Base-by-base conservation (phyloP, 1,140 invertebrate genomes). In the Neodiprion pinetum region DNA sequence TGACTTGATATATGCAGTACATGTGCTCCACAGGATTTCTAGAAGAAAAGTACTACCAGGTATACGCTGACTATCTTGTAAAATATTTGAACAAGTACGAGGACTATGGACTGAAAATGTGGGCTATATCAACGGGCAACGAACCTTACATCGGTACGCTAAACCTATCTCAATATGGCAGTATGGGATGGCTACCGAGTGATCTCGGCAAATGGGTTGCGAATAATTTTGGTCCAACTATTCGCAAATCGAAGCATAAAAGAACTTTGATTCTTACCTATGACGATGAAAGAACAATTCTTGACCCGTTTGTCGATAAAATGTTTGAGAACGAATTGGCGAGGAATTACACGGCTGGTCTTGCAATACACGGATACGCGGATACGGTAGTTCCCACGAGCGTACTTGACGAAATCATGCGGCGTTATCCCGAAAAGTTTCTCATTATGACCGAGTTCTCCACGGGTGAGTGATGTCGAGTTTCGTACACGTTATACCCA, bases 311-410 rank as follows among this genome's bases (percentile, higher is more conserved):
- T 47, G 28, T 48, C 48, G 68, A 48, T 66, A 67, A 67, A 23
- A 66, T 17, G 47, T 71, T 68, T 74, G 9, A 9, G 81, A 93
- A 21, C 17, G 17, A 21, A 21, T 21, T 21, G 17, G 17, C 17
- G 17, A 21, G 17, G 17, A 21, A 21, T 17, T 97, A 94, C 83
- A 88, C 96, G n/a, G 91, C 93, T 82, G 96, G 95, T n/a, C 88
- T 96, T 5, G 95, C 89, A 1, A 90, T 96, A 2, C 96, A 97
- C 84, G 97, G 94, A 93, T 97, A 93, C 82, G 89, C 85, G 74
- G 94, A 96, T 84, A 82, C 84, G 1, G 53, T 92, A 3, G 82
- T 91, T 8, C 89, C 91, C 0, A 80, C 91, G 0, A 78, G 79
- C 7, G 77, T 92, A 0, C 81, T 96, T 1, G 87, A 91, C 70